Evolutionary conservation across 1,140 invertebrate species (phyloP), one percentile per base, ranked within the genome.

Genomic region (Agrilus planipennis): DNA sequence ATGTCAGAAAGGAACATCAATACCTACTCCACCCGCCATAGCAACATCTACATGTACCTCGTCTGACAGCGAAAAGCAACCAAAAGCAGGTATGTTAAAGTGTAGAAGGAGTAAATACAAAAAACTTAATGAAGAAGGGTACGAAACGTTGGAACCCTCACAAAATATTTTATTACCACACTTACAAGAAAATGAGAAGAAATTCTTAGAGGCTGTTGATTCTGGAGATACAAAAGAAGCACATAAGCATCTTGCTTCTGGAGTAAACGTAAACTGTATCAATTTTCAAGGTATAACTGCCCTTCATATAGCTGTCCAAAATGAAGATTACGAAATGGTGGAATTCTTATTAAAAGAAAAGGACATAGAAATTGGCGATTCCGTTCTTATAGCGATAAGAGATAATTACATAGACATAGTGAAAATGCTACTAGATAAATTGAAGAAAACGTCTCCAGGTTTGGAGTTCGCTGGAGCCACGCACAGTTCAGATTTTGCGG

Each of bases 401-500:
- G 58, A 68, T 43, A 70, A 73, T 49, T 60, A 68, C 36, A 47
- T 54, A 3, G 60, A 60, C 41, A 69, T 74, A 25, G 50, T 69
- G 12, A 47, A 59, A 4, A 47, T 68, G 46, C 52, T 76, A 12
- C 41, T 76, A 28, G 59, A 74, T 15, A 65, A 64, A 42, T 50
- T 69, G 30, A 58, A 61, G 21, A 54, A 62, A 36, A 57, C 59
- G 15, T 56, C 62, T 0, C 62, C 65, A 0, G 63, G 63, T 14
- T 49, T 72, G 28, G 71, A 75, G 42, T 70, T 58, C 41, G 62
- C 60, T 11, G 70, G 70, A 1, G 60, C 64, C 2, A 64, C 65
- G 0, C 61, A 67, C 34, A 73, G 70, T 23, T 53, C 69, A 0
- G 71, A 76, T 37, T 86, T 81, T 59, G 76, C 77, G 0, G 69